These are phyloP conservation scores for Noctua pronuba DNA, from an alignment of 2,888 invertebrate genomes.

Conservation along the genomic window DNA sequence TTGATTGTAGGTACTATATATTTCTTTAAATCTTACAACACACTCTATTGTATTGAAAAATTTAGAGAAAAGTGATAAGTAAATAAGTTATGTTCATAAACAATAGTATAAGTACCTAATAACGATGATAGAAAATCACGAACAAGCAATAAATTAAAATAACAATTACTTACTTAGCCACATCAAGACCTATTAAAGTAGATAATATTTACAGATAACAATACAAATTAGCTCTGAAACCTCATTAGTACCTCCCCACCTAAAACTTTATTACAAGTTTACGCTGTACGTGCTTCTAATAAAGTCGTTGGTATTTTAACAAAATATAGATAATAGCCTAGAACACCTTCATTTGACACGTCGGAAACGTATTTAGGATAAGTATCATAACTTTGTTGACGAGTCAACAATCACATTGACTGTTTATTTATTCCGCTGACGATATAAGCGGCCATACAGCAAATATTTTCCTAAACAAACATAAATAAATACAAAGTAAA, in stretches of 20 bases:
- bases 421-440: conserved; percentile 1
- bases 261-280: neutral
- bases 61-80: neutral
- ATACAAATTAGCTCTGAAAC: neutral
- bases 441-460: neutral
- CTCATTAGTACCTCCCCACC: neutral
- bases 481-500: conserved; percentile 1
- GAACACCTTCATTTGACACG: conserved; percentile 17
- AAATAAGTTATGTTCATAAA: neutral
- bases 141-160: neutral
- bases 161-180: too few species aligned
- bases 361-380: neutral
- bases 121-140: neutral
- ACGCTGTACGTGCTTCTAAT: conserved; percentile 30
- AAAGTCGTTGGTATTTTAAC: conserved; percentile 1
- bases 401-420: conserved; percentile 6
- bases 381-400: conserved; percentile 5
- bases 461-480: neutral
- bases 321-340: conserved; percentile 17
- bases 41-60: neutral
- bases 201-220: neutral
- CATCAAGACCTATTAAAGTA: neutral
- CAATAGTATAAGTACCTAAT: neutral
- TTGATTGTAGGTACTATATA: neutral
- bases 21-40: too few species aligned